phyloP scores from a whole-genome alignment of 2,888 invertebrate genomes.

The Lagria hirta region DNA sequence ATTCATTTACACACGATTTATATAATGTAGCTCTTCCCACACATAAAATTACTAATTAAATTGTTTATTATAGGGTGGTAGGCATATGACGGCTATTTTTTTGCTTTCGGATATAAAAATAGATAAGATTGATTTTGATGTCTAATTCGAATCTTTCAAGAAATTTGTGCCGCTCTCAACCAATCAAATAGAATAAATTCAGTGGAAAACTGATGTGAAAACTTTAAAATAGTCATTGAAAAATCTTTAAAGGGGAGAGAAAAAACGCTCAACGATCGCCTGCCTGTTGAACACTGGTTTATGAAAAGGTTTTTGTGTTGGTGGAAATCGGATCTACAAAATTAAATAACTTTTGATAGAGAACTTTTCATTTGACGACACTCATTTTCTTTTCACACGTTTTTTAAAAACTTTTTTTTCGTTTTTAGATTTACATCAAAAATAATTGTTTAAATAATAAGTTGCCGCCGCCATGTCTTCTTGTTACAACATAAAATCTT shows the following conservation, averaged over 20 bases:
- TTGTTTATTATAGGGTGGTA: too few relatives aligned
- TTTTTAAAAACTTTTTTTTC: neutral
- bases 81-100: too few relatives aligned
- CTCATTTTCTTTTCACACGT: neutral
- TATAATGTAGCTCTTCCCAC: too few relatives aligned
- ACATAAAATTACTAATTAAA: too few relatives aligned
- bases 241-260: conserved; percentile 12
- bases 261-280: neutral
- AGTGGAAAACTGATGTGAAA: conserved; percentile 35
- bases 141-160: too few relatives aligned
- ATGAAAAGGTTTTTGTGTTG: conserved; percentile 26
- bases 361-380: conserved; percentile 8
- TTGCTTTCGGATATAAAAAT: too few relatives aligned
- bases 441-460: conserved; percentile 25
- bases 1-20: too few relatives aligned
- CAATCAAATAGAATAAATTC: conserved; percentile 37
- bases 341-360: conserved; percentile 17
- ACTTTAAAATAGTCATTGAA: conserved; percentile 23
- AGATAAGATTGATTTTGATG: too few relatives aligned
- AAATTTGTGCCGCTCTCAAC: too few relatives aligned
- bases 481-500: conserved; percentile 3
- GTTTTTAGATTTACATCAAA: neutral
- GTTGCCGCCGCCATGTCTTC: conserved; percentile 14
- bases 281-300: conserved; percentile 30
- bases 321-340: conserved; percentile 12